These are phyloP conservation scores for Apteryx mantelli DNA, from an alignment of 2,113 vertebrate species.

Conservation along the genomic window DNA sequence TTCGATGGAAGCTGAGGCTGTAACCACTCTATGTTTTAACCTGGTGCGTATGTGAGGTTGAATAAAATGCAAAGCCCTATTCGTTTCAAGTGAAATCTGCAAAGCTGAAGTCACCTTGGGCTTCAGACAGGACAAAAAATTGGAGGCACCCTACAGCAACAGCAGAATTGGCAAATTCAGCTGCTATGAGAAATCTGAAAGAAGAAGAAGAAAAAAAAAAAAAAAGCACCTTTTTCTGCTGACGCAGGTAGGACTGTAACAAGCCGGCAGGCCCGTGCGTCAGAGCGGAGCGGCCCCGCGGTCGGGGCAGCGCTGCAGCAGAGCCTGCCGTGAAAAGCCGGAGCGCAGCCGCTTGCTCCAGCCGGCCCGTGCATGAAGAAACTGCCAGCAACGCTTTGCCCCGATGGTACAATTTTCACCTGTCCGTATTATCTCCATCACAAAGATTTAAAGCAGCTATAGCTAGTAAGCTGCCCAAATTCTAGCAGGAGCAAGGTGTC, in stretches of 20 bases:
- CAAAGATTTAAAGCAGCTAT: too few relatives aligned
- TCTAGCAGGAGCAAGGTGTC: too few relatives aligned
- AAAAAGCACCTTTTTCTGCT: not conserved
- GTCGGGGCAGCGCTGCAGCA: too few relatives aligned
- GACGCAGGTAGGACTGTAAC: not conserved
- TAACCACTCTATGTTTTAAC: not conserved
- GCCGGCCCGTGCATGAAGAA: too few relatives aligned
- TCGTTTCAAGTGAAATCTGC: not conserved
- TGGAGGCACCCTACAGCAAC: not conserved
- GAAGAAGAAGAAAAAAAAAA: not conserved
- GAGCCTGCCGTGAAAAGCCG: too few relatives aligned
- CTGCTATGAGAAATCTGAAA: not conserved
- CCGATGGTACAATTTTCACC: too few relatives aligned
- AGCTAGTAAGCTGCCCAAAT: too few relatives aligned
- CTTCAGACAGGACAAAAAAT: not conserved
- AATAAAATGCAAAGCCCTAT: not conserved
- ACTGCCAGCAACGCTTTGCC: too few relatives aligned
- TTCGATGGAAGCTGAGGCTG: rapidly evolving
- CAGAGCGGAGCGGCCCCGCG: too few relatives aligned
- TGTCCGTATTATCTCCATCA: too few relatives aligned
- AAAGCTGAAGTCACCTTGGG: not conserved
- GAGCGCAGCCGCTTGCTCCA: too few relatives aligned
- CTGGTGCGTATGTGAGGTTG: rapidly evolving
- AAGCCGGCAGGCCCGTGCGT: too few relatives aligned
- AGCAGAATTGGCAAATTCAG: not conserved